Percentiles rank a stretch among this genome's conserved stretches.
phyloP scores from a whole-genome alignment of 2,113 vertebrate species.

The Limanda limanda region DNA sequence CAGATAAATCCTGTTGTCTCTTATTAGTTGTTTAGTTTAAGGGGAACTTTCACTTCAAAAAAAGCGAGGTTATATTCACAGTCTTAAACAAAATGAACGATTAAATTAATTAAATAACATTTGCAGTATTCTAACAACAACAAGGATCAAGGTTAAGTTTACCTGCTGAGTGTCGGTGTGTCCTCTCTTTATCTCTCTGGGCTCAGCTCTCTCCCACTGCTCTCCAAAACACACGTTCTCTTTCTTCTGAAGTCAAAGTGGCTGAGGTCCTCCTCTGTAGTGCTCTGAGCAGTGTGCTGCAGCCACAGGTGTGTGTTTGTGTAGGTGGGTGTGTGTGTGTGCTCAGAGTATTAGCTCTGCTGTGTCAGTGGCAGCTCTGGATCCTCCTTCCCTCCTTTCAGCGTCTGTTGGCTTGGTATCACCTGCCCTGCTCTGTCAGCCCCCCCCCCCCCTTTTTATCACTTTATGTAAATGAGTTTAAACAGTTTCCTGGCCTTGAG shows the following conservation, averaged over 20 bases:
- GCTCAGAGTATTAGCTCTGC: conserved; percentile 13
- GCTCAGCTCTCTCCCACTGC: conserved; percentile 34
- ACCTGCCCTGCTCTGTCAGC: conserved; percentile 66
- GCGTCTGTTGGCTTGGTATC: conserved; percentile 53
- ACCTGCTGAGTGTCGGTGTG: conserved; percentile 49
- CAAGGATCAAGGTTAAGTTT: conserved; percentile 30
- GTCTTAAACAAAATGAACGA: background rate
- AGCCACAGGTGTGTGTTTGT: conserved; percentile 28
- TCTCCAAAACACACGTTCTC: conserved; percentile 22
- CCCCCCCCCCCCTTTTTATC: conserved; percentile 55
- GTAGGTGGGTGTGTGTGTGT: conserved; percentile 30
- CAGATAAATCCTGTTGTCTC: no score
- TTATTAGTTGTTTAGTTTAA: background rate
- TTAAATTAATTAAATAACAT: no score
- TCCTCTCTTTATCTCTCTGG: conserved; percentile 14
- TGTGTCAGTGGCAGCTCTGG: conserved; percentile 21
- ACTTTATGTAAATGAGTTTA: conserved; percentile 72
- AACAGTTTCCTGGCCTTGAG: conserved; percentile 55
- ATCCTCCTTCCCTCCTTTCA: conserved; percentile 38
- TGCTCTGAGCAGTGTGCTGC: conserved; percentile 2
- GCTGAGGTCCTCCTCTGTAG: conserved; percentile 37
- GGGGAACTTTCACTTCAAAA: background rate
- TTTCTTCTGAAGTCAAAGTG: conserved; percentile 13
- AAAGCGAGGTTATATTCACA: no score
- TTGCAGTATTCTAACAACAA: no score